Evolutionary conservation across 2,888 invertebrate species (phyloP), one percentile per base, ranked within the genome.

Genomic region (Cryptocephalus primarius): DNA sequence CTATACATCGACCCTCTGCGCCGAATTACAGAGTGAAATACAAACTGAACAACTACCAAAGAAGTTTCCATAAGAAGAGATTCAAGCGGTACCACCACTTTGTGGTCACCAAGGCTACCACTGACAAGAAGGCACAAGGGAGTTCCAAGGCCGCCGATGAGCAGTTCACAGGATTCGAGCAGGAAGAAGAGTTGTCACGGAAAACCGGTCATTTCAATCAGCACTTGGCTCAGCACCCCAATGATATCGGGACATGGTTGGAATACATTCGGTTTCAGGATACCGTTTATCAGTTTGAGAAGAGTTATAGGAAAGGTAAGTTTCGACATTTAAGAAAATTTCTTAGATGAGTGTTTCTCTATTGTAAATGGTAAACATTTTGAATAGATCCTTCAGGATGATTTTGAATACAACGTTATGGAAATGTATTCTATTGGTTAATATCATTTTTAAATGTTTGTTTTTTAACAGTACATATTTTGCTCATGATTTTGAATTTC

Each of bases 1-100:
- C 80, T 1, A 72, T 87, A 10, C 77, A 80, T 50, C 75, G 77
- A 45, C 81, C 82, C 1, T 76, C 78, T 1, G 74, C 79, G 44
- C 82, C 85, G 1, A 73, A 72, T 68, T 86, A 73, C 56, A 52
- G 46, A 48, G 48, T 62, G 33, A 53, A 55, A 45, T 60, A 60
- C 53, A 56, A 60, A 48, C 48, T 60, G 33, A 47, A 49, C 56
- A 60, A 51, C 10, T 42, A 13, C 57, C 57, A 53, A 41, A 39
- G 32, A 32, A 44, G 32, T 13, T 50, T 39, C 53, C 60, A 50
- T 58, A 66, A 56, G 60, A 59, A 53, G 32, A 65, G 61, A 56
- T 58, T 64, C 40, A 67, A 63, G 48, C 50, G 68, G 58, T 66
- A 67, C 51, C 52, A 51, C 60, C 49, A 66, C 49, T 41, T 61